Conservation (phyloP, 2,888 invertebrate genomes). For the Euplagia quadripunctaria region DNA sequence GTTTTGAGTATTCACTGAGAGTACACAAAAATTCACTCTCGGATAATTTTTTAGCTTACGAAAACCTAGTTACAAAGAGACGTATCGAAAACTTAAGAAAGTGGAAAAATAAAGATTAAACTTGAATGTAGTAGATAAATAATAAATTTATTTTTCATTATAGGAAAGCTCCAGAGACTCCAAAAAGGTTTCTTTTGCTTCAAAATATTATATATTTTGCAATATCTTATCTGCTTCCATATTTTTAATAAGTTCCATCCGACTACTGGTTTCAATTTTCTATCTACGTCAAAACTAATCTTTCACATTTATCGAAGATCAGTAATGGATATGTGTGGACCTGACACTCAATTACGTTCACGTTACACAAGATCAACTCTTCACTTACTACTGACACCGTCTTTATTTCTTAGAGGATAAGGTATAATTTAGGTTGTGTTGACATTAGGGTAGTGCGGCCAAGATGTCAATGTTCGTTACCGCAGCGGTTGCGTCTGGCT, state of each 20-base stretch:
- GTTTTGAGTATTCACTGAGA: neutral
- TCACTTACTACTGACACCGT: neutral
- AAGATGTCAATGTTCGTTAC: conserved; percentile 40
- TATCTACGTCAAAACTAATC: conserved; percentile 44
- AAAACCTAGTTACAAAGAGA: no score
- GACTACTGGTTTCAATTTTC: conserved; percentile 16
- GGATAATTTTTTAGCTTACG: no score
- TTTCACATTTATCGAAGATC: conserved; percentile 46
- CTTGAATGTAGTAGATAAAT: no score
- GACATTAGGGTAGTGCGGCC: neutral
- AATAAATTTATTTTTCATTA: no score
- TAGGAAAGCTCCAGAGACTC: no score
- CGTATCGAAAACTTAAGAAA: neutral
- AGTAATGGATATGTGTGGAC: conserved; percentile 57
- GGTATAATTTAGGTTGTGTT: conserved; percentile 14
- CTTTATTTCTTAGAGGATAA: conserved; percentile 11
- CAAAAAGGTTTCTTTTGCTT: no score
- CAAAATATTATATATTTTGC: no score
- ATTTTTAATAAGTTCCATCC: neutral
- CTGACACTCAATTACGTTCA: conserved; percentile 64
- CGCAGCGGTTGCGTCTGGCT: conserved; percentile 33
- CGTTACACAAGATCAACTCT: conserved; percentile 37
- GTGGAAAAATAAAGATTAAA: no score
- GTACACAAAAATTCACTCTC: neutral
- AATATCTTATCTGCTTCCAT: neutral